Conservation (phyloP, 2,888 invertebrate species). For the Cactoblastis cactorum region DNA sequence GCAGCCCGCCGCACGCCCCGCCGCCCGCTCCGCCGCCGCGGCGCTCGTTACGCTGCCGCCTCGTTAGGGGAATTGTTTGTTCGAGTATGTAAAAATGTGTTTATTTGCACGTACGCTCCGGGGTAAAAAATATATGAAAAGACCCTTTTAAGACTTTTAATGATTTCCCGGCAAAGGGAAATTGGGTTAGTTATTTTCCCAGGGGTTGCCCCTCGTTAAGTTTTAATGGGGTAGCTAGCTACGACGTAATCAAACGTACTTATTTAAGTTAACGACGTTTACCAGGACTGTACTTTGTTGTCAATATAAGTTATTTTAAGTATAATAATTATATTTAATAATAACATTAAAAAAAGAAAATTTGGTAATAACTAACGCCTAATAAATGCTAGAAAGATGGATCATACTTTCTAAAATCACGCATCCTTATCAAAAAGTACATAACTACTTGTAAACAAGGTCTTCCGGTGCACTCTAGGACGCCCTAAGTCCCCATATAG, state of each 20-base stretch:
- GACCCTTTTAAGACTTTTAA: conserved; percentile 80
- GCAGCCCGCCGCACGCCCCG: conserved; percentile 18
- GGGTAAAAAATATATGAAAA: conserved; percentile 78
- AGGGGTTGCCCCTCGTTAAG: conserved; percentile 78
- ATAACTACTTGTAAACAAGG: conserved; percentile 50
- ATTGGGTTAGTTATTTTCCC: conserved; percentile 80
- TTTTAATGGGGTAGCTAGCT: conserved; percentile 79
- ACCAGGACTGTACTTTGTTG: conserved; percentile 63
- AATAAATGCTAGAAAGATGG: too few species aligned
- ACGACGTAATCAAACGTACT: conserved; percentile 78
- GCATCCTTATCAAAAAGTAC: conserved; percentile 22
- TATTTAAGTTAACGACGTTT: conserved; percentile 77
- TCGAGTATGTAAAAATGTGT: conserved; percentile 80
- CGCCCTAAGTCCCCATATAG: conserved; percentile 51
- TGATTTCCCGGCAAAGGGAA: conserved; percentile 80
- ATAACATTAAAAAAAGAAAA: too few species aligned
- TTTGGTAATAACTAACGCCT: too few species aligned
- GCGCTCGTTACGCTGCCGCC: conserved; percentile 71
- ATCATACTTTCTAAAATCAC: conserved; percentile 42
- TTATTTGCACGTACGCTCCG: conserved; percentile 78
- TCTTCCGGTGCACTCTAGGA: conserved; percentile 46
- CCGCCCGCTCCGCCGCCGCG: conserved; percentile 27
- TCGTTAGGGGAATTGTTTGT: conserved; percentile 79
- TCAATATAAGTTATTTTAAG: conserved; percentile 60
- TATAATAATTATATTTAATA: conserved; percentile 15